Evolutionary conservation across 2,888 invertebrate species (phyloP).

Genomic region (Pterostichus madidus): DNA sequence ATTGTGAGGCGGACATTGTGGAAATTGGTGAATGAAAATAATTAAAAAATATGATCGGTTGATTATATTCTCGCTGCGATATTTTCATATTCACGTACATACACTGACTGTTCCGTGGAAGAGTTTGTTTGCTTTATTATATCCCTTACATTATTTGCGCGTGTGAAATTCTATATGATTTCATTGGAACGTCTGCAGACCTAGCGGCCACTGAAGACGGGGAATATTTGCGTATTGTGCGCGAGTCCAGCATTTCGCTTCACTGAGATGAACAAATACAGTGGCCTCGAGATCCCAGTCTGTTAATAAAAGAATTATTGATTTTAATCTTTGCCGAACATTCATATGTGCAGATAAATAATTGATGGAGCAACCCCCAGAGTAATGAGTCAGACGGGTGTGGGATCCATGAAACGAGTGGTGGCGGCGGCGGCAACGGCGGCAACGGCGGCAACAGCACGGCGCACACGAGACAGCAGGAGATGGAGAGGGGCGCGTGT

Average conservation of each 20-base stretch:
- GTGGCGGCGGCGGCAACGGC: constrained; percentile 3
- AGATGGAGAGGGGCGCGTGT: background rate
- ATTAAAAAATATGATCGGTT: constrained; percentile 61
- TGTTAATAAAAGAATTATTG: constrained; percentile 66
- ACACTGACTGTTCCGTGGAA: constrained; percentile 11
- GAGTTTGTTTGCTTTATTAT: constrained; percentile 44
- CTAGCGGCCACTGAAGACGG: background rate
- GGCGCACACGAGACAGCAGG: background rate
- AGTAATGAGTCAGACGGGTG: constrained; percentile 75
- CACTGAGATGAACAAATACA: constrained; percentile 14
- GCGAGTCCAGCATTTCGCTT: background rate
- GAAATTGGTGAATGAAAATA: constrained; percentile 64
- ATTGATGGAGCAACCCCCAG: constrained; percentile 75
- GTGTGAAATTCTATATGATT: constrained; percentile 22
- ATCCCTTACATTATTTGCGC: constrained; percentile 32
- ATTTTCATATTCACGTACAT: constrained; percentile 41
- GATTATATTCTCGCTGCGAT: constrained; percentile 54
- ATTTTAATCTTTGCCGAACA: constrained; percentile 65
- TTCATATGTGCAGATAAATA: constrained; percentile 73
- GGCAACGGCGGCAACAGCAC: background rate
- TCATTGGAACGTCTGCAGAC: background rate
- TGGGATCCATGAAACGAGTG: constrained; percentile 8
- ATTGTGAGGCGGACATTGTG: constrained; percentile 58
- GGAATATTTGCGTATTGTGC: background rate
- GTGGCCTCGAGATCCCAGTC: constrained; percentile 5